Evolutionary conservation across 2,797 vertebrate species (phyloP).

Genomic region (Pseudochirops corinnae): DNA sequence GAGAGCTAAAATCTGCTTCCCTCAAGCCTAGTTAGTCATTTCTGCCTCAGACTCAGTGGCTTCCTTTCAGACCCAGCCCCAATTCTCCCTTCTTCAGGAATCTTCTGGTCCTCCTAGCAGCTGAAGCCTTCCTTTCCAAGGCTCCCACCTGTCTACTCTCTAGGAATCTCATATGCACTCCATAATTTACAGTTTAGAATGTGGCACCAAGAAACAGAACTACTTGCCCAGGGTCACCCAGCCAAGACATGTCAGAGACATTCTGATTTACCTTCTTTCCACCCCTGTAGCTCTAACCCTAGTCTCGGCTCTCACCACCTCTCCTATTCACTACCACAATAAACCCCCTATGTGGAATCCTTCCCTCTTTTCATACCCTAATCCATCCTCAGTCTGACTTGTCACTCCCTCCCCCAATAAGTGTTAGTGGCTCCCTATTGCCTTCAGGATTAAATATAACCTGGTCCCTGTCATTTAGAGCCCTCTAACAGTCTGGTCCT

Average conservation of each 20-base stretch:
- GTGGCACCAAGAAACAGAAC: not conserved
- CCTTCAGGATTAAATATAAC: not conserved
- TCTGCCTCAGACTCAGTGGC: not conserved
- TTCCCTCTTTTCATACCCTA: not conserved
- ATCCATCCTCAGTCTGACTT: not conserved
- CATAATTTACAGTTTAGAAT: not conserved
- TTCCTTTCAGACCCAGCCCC: not conserved
- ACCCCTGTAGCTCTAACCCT: not conserved
- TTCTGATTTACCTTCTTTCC: not conserved
- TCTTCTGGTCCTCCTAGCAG: not conserved
- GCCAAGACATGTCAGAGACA: not conserved
- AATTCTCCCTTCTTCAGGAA: not conserved
- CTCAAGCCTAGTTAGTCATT: not conserved
- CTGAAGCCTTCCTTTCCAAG: not conserved
- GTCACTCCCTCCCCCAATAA: not conserved
- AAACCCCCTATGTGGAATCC: not conserved
- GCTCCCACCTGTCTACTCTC: not conserved
- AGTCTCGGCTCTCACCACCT: too few species aligned
- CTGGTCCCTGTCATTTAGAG: not conserved
- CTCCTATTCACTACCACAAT: not conserved
- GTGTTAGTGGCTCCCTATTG: not conserved
- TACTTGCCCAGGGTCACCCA: not conserved
- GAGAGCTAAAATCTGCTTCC: fast-evolving
- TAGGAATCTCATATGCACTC: not conserved
- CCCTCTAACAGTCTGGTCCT: not conserved